phyloP scores from a whole-genome alignment of 2,797 vertebrate genomes.

The Picus viridis region DNA sequence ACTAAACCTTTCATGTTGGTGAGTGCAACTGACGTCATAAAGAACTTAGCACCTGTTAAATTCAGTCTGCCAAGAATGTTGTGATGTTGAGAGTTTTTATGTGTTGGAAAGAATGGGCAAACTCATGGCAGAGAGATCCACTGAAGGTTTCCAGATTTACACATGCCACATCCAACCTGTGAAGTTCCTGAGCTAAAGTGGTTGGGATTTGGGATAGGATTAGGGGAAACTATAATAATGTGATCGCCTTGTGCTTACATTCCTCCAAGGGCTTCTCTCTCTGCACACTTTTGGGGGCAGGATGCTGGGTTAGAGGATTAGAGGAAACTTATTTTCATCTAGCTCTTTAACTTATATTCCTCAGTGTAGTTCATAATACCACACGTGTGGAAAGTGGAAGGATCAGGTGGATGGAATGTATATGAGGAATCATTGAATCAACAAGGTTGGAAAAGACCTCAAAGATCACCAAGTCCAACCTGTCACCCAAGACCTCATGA shows the following conservation, averaged over 20 bases:
- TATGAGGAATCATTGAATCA: neutral
- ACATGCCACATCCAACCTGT: neutral
- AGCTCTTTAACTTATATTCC: neutral
- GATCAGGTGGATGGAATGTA: neutral
- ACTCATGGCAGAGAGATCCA: neutral
- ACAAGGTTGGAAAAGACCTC: too few species aligned
- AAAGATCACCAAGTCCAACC: too few species aligned
- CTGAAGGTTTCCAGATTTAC: neutral
- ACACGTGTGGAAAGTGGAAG: neutral
- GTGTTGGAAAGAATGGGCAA: neutral
- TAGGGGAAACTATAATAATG: neutral
- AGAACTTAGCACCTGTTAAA: neutral
- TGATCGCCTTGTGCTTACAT: neutral
- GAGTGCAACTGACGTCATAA: neutral
- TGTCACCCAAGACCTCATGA: too few species aligned
- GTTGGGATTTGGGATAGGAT: neutral
- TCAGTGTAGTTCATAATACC: neutral
- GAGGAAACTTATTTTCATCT: neutral
- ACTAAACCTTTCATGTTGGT: neutral
- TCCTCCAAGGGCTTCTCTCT: neutral
- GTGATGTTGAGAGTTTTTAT: neutral
- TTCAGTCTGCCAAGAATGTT: neutral
- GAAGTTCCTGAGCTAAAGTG: neutral
- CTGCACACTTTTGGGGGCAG: neutral
- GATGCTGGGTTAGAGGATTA: neutral